A percentile compares a stretch with the other conserved stretches of the same genome.
These are phyloP conservation scores for Calonectris borealis DNA, from an alignment of 2,113 vertebrate genomes.

Conservation along the genomic window DNA sequence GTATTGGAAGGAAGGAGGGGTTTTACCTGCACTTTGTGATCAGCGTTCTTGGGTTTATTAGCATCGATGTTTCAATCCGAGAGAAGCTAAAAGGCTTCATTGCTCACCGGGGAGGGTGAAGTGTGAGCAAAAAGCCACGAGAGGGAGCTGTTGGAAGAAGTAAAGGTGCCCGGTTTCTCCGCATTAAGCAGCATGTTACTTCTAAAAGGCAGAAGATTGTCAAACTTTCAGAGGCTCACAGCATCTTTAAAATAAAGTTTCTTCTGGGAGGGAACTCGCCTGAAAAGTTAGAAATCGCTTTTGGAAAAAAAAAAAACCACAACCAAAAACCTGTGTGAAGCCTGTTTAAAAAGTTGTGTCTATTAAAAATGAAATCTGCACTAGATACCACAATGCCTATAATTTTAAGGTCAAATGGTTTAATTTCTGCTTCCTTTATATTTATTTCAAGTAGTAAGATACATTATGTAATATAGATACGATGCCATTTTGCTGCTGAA, in stretches of 20 bases:
- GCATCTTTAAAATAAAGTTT: background rate
- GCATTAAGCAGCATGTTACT: rapidly evolving
- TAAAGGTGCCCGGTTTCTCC: background rate
- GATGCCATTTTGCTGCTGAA: background rate
- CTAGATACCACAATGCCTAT: background rate
- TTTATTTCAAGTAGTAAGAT: background rate
- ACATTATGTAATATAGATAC: rapidly evolving
- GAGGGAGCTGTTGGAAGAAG: constrained; percentile 36
- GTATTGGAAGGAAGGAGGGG: background rate
- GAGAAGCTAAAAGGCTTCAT: background rate
- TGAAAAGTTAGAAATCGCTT: background rate
- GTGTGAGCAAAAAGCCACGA: background rate
- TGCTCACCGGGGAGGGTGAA: background rate
- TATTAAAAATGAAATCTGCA: background rate
- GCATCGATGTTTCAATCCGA: background rate
- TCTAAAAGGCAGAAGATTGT: background rate
- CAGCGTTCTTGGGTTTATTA: background rate
- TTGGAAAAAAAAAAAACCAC: rapidly evolving
- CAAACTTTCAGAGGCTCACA: background rate
- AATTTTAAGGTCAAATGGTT: background rate
- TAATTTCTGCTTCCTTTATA: background rate
- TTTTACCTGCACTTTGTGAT: background rate
- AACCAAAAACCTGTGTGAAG: background rate
- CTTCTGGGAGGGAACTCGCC: background rate
- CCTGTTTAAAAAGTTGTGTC: background rate